Percentiles rank a stretch among this genome's conserved stretches.
Evolutionary conservation across 2,888 invertebrate genomes (phyloP).

Genomic region (Aleiodes alternator): DNA sequence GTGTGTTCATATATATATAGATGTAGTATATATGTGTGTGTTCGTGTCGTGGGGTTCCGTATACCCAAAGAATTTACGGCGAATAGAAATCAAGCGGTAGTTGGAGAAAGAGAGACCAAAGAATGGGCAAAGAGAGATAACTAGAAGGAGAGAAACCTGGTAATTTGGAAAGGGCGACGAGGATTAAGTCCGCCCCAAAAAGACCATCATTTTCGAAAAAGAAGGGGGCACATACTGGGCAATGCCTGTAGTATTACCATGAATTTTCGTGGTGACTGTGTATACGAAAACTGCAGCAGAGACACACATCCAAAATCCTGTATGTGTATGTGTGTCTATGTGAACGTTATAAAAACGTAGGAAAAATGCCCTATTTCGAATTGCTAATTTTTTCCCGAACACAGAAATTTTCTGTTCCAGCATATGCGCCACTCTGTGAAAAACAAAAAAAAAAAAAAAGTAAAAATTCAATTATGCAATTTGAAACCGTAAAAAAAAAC

Average conservation of each 20-base stretch:
- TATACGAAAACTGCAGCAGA: not conserved
- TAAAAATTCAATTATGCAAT: slow-evolving; percentile 2
- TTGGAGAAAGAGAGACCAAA: slow-evolving; percentile 22
- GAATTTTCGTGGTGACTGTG: slow-evolving; percentile 36
- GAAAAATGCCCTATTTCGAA: slow-evolving; percentile 8
- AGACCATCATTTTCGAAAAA: slow-evolving; percentile 62
- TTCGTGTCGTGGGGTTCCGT: slow-evolving; percentile 27
- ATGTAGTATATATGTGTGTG: no score
- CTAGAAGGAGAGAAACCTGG: slow-evolving; percentile 57
- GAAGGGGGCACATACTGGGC: not conserved
- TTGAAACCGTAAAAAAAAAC: not conserved
- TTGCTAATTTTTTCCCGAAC: slow-evolving; percentile 29
- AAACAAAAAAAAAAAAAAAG: not conserved
- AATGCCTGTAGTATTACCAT: slow-evolving; percentile 32
- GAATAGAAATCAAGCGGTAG: slow-evolving; percentile 58
- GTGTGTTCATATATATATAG: not conserved
- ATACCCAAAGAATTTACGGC: slow-evolving; percentile 69
- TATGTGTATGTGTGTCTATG: not conserved
- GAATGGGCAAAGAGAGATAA: slow-evolving; percentile 42
- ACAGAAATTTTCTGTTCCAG: not conserved
- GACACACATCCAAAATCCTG: slow-evolving; percentile 2
- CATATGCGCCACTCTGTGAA: slow-evolving; percentile 9
- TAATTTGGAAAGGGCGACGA: slow-evolving; percentile 67
- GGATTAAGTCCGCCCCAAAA: slow-evolving; percentile 65
- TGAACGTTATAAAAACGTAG: not conserved